phyloP scores from a whole-genome alignment of 2,797 vertebrate genomes.

The Rhinichthys osculus region DNA sequence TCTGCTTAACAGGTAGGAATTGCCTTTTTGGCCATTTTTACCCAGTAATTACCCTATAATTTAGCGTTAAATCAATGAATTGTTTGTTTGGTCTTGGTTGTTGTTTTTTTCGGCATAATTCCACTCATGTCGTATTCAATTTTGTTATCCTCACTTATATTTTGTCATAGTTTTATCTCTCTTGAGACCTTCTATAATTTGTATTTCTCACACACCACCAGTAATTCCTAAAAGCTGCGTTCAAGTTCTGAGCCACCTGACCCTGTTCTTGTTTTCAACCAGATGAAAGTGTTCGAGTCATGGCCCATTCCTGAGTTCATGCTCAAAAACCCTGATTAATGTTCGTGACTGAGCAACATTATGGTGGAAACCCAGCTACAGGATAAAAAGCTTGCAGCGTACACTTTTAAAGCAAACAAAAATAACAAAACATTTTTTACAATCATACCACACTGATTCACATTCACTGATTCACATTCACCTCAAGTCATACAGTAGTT shows the following conservation, averaged over 20 bases:
- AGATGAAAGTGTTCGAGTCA: constrained; percentile 18
- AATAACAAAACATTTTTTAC: neutral
- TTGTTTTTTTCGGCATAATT: neutral
- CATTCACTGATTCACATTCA: constrained; percentile 12
- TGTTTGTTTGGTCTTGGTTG: constrained; percentile 31
- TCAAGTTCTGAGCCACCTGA: constrained; percentile 17
- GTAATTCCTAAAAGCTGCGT: constrained; percentile 1
- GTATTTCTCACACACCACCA: constrained; percentile 19
- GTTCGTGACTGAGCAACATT: neutral
- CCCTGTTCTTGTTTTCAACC: constrained; percentile 9
- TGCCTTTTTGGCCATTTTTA: constrained; percentile 52
- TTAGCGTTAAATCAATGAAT: constrained; percentile 55
- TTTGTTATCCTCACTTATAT: neutral
- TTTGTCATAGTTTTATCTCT: neutral
- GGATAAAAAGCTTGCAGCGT: neutral
- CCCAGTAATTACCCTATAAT: constrained; percentile 49
- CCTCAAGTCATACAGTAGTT: neutral
- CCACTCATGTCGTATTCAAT: neutral
- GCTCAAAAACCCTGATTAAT: constrained; percentile 44
- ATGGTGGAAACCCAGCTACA: neutral
- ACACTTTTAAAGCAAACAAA: neutral
- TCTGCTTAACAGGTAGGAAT: constrained; percentile 55
- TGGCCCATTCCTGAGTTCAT: constrained; percentile 17
- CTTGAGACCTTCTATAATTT: constrained; percentile 18
- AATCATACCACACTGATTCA: neutral